Percentiles rank a stretch among this genome's conserved stretches.
Evolutionary conservation across 2,113 vertebrate species (phyloP).

Genomic region (Lophura nycthemera): DNA sequence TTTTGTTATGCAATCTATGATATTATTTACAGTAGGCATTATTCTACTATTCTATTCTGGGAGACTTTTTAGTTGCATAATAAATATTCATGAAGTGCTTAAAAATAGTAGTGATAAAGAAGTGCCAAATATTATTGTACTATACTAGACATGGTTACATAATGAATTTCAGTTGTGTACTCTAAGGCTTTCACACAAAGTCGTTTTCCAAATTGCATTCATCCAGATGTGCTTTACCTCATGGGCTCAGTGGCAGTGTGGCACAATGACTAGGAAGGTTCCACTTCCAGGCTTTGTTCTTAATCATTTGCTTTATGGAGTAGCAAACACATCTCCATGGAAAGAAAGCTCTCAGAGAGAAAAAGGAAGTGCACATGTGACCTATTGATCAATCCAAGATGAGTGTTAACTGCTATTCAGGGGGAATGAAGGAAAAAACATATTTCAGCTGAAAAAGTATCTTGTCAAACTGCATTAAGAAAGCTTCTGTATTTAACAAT

Average conservation of each 20-base stretch:
- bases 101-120: neutral
- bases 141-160: neutral
- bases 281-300: neutral
- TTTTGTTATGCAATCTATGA: too few species aligned
- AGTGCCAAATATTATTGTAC: neutral
- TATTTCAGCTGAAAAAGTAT: neutral
- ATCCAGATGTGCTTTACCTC: neutral
- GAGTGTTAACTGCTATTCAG: neutral
- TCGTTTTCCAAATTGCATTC: neutral
- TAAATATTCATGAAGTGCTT: neutral
- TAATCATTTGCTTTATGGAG: neutral
- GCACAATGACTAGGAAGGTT: neutral
- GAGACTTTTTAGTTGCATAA: neutral
- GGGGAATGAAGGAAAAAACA: neutral
- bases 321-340: neutral
- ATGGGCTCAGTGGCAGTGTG: neutral
- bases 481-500: neutral
- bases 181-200: neutral
- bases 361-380: neutral
- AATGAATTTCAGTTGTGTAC: neutral
- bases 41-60: neutral
- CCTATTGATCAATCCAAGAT: neutral
- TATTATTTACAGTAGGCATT: neutral
- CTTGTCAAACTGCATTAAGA: neutral
- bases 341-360: neutral